Conservation (phyloP, 2,113 vertebrate genomes). For the Phylloscopus trochilus region DNA sequence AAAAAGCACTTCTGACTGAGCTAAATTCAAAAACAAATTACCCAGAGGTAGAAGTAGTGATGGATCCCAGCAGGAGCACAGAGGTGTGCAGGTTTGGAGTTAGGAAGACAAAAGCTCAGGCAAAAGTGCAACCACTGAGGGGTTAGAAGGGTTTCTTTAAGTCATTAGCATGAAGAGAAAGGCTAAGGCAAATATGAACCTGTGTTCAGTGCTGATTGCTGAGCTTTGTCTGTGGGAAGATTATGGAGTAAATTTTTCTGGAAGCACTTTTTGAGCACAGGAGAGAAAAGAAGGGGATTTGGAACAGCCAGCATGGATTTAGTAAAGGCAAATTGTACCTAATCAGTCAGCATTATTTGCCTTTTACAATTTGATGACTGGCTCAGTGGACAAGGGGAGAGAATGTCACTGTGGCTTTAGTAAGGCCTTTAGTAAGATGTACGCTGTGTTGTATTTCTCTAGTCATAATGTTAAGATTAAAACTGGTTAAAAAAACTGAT, state of each 20-base stretch:
- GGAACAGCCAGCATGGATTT: neutral
- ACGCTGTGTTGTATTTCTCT: neutral
- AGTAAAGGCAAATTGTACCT: neutral
- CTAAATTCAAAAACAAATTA: neutral
- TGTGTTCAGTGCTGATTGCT: neutral
- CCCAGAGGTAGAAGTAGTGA: neutral
- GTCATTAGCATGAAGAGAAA: neutral
- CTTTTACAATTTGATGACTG: neutral
- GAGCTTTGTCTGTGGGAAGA: neutral
- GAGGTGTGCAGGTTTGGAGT: neutral
- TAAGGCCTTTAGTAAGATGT: neutral
- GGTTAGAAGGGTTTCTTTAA: neutral
- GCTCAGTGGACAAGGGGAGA: neutral
- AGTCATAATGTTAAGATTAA: neutral
- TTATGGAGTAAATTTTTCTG: neutral
- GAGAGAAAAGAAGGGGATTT: neutral
- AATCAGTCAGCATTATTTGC: neutral
- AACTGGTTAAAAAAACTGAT: neutral
- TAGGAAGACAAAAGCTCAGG: neutral
- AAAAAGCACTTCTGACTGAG: neutral
- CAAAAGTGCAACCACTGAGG: neutral
- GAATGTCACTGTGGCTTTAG: neutral
- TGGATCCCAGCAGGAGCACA: neutral
- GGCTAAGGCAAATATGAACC: neutral
- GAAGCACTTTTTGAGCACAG: neutral